A percentile compares a stretch with the other conserved stretches of the same genome.
Evolutionary conservation across 1,140 invertebrate species (phyloP).

Genomic region (Drosophila pseudoananassae): DNA sequence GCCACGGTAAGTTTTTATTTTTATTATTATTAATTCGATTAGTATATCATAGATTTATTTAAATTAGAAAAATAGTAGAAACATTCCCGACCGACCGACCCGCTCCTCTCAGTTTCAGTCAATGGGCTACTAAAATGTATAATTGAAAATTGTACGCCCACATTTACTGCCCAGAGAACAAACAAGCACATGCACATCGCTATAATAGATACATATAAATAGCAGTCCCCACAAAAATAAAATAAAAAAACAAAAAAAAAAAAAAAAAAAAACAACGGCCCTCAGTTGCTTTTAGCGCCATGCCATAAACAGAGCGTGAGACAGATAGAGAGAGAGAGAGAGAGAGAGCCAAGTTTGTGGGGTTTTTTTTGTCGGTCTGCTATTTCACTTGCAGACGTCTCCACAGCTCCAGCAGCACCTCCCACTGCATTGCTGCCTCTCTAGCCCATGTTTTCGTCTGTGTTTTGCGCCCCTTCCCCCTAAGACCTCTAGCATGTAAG

Average conservation of each 20-base stretch:
- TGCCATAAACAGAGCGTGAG: constrained; percentile 66
- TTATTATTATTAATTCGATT: constrained; percentile 4
- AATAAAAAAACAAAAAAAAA: neutral
- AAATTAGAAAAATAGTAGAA: too few species aligned
- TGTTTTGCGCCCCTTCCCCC: neutral
- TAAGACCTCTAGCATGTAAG: constrained; percentile 46
- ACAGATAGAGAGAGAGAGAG: constrained; percentile 24
- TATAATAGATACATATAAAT: constrained; percentile 33
- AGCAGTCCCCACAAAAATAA: constrained; percentile 22
- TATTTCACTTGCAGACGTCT: constrained; percentile 1
- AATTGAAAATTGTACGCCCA: constrained; percentile 77
- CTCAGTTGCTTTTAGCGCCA: constrained; percentile 74
- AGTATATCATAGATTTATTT: neutral
- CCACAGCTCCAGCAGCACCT: neutral
- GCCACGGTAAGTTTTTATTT: constrained; percentile 57
- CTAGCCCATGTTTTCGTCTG: neutral
- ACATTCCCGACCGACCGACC: too few species aligned
- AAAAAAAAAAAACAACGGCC: constrained; percentile 50
- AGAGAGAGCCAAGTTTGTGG: neutral
- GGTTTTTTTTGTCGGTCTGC: constrained; percentile 1
- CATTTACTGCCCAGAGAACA: constrained; percentile 55
- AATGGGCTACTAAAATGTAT: constrained; percentile 76
- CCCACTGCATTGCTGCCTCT: neutral
- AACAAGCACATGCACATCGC: constrained; percentile 33
- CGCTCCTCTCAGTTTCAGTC: constrained; percentile 36